Base-by-base conservation (phyloP, 2,888 invertebrate species). In the Caenorhabditis sp. region DNA sequence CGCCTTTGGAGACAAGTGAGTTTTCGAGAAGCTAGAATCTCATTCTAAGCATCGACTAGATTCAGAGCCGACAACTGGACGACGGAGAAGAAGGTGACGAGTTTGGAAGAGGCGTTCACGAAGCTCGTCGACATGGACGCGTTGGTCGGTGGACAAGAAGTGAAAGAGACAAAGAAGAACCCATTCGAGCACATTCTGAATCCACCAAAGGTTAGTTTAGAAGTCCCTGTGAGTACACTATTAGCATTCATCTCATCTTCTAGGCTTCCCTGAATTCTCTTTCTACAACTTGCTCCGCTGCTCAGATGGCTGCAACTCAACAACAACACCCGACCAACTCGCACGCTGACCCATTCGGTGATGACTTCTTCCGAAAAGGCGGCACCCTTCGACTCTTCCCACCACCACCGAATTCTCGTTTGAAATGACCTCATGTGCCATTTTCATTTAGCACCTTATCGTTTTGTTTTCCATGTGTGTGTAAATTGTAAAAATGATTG, bases 81-180 rank as follows among this genome's bases (percentile, higher is more conserved):
- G n/a, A n/a, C 59, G 24, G 85, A 87, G 28, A 85, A 87, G 76
- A 73, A 80, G 51, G 91, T 90, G 28, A 90, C 88, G 12, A 89
- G 90, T 8, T 75, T 91, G 76, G 91, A 91, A 69, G 91, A 91
- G 56, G 91, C 91, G 8, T 91, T 91, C 87, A 84, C 88, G 28
- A 91, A 91, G 76, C 84, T 91, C n/a, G 91, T 91, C 24, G 90
- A 91, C 81, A 91, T 91, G 90, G 88, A 91, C 66, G 81, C 86
- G 19, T 87, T 91, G 66, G 87, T 91, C 49, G 87, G 85, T n/a
- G 84, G 81, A 26, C 84, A 82, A 19, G 73, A 68, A 31, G 61
- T 63, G 14, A 84, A 82, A 64, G 88, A 88, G 82, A 87, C 87
- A 28, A 91, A 90, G 82, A 91, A 90, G 83, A 91, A 91, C 58